Base-by-base conservation (phyloP, 2,888 invertebrate species). In the Eupeodes luniger region DNA sequence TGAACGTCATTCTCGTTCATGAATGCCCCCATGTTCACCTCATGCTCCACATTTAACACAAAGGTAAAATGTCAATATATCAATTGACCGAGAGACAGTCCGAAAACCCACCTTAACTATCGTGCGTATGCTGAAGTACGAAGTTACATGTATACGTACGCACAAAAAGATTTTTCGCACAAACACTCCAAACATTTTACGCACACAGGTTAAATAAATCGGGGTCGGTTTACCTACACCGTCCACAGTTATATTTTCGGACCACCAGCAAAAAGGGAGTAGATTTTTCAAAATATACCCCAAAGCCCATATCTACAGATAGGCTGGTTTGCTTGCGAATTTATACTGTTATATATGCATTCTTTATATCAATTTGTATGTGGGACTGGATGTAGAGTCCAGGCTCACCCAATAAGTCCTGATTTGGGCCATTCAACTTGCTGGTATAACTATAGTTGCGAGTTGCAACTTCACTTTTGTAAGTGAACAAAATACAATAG, bases 61-160 rank as follows among this genome's bases (percentile, higher is more conserved):
- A 83, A 87, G 64, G 51, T 44, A 75, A 75, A 87, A 70, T 64
- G 79, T 76, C 86, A 76, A 87, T 83, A 83, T 82, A 75, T 76
- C 82, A 82, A 82, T 85, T 67, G 66, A 27, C 53, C n/a, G 14
- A 40, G 12, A 55, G 34, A 81, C 19, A 34, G 59, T 69, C 7
- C 27, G 55, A 76, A 59, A 69, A 64, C 34, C 11, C 47, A 62
- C 77, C 62, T 77, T 62, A 49, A 9, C 10, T 40, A 27, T 81
- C 59, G 66, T 14, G 67, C 40, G 40, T 40, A 44, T 57, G 55
- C 19, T 19, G 14, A 57, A 66, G 11, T 80, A 53, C 75, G 51
- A 27, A 27, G 27, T 27, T 36, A 61, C 74, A 62, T 70, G 49
- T 34, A 64, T 9, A 27, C 12, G 64, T 16, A 79, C 66, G 47